Evolutionary conservation across 2,797 vertebrate genomes (phyloP), one percentile per base, ranked within the genome.

Genomic region (Neosalanx taihuensis): DNA sequence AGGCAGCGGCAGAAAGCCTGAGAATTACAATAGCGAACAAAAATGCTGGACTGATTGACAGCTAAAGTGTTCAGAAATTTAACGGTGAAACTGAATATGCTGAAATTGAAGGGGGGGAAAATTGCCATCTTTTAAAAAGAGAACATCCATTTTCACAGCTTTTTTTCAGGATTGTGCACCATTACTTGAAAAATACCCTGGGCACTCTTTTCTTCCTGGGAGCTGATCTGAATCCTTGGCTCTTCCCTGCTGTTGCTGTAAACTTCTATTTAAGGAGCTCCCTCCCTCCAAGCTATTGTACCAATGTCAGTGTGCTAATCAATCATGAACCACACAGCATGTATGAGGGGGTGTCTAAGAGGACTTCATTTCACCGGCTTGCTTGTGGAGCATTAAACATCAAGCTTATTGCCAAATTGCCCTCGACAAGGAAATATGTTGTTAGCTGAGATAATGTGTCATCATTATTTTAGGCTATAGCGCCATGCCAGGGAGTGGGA

Each of bases 301-400:
- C 87, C 89, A 87, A 87, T 93, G 90, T 90, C 91, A 92, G 88
- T 83, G 82, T 84, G 84, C 85, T 90, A 91, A 92, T 94, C 90
- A 92, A 92, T 93, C 91, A 93, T 86, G 86, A 82, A 89, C 83
- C 82, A 77, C 83, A 87, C 81, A 87, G 51, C 15, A 61, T 69
- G 79, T 67, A 26, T 79, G 67, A 67, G 77, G 76, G 84, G 71
- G 75, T 64, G 67, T 76, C 85, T 85, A 80, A 82, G 77, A 77
- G 31, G 31, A 87, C 84, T 82, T 74, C 81, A 81, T 88, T 89
- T 70, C 71, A 87, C 83, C 82, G 85, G 88, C 72, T 86, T 87
- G 88, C 72, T 86, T 87, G 80, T 76, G 78, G 84, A 74, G 87
- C 84, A 83, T 89, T 89, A 90, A 88, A 91, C 88, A 91, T 90